Conservation (phyloP, 2,888 invertebrate species). For the Brenthis hecate region DNA sequence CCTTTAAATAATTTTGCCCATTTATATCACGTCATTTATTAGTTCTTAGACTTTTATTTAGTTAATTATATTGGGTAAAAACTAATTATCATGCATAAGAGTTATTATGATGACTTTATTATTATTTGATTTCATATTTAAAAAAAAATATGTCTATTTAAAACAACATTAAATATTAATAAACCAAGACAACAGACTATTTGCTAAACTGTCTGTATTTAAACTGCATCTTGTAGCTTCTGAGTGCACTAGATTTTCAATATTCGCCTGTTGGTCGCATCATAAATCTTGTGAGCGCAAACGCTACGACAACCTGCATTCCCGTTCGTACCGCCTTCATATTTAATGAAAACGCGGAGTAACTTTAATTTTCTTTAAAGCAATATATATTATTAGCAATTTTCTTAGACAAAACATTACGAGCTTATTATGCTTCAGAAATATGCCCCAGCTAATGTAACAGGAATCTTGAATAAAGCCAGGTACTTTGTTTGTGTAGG, state of each 20-base stretch:
- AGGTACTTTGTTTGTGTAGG: too few relatives aligned
- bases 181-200: conserved; percentile 42
- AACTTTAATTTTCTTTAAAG: conserved; percentile 59
- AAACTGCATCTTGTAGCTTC: conserved; percentile 67
- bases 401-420: conserved; percentile 35
- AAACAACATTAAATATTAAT: conserved; percentile 17
- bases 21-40: conserved; percentile 32
- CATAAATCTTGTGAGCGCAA: conserved; percentile 71
- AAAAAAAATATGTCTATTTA: neutral
- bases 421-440: conserved; percentile 22
- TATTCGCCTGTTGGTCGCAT: conserved; percentile 75
- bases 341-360: conserved; percentile 75
- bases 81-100: neutral
- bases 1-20: conserved; percentile 34
- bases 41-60: conserved; percentile 10
- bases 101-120: neutral
- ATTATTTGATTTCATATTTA: too few relatives aligned
- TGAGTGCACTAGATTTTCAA: conserved; percentile 72
- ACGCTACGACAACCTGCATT: conserved; percentile 73
- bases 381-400: conserved; percentile 43
- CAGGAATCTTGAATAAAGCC: neutral
- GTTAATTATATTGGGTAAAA: neutral
- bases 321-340: conserved; percentile 63
- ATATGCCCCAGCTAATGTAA: neutral
- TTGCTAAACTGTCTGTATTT: conserved; percentile 55